Conservation (phyloP, 2,113 vertebrate species). For the Perca fluviatilis region DNA sequence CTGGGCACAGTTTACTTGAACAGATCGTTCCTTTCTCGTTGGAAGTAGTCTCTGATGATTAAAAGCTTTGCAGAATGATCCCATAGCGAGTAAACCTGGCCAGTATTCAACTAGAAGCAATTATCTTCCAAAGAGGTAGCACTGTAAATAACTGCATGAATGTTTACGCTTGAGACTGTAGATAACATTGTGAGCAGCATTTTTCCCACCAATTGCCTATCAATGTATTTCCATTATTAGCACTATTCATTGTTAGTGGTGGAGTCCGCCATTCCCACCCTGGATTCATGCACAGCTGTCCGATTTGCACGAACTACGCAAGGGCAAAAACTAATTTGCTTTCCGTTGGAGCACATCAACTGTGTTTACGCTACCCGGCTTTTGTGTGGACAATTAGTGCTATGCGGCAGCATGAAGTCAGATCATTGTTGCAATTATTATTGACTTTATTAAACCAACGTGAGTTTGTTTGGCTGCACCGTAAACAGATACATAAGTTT, state of each 20-base stretch:
- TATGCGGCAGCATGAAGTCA: not conserved
- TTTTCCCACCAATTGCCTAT: not conserved
- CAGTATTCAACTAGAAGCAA: not conserved
- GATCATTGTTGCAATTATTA: not conserved
- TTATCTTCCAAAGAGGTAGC: not conserved
- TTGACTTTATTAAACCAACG: not conserved
- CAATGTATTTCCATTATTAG: not conserved
- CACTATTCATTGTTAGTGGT: not conserved
- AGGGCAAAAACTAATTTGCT: not conserved
- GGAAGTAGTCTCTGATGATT: slow-evolving; percentile 14
- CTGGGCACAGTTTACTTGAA: slow-evolving; percentile 7
- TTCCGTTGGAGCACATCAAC: not conserved
- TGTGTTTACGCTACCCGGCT: not conserved
- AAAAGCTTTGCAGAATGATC: not conserved
- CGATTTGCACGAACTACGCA: not conserved
- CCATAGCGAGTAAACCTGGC: not conserved
- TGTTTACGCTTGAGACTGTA: not conserved
- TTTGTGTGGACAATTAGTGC: not conserved
- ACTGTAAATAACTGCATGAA: not conserved
- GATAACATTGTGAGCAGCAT: not conserved
- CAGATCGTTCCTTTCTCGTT: slow-evolving; percentile 7
- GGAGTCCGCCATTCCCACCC: not conserved
- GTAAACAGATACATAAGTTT: not conserved
- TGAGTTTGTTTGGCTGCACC: not conserved
- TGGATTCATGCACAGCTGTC: not conserved